Base-by-base conservation (phyloP, 2,113 vertebrate species). In the Platichthys stellatus region DNA sequence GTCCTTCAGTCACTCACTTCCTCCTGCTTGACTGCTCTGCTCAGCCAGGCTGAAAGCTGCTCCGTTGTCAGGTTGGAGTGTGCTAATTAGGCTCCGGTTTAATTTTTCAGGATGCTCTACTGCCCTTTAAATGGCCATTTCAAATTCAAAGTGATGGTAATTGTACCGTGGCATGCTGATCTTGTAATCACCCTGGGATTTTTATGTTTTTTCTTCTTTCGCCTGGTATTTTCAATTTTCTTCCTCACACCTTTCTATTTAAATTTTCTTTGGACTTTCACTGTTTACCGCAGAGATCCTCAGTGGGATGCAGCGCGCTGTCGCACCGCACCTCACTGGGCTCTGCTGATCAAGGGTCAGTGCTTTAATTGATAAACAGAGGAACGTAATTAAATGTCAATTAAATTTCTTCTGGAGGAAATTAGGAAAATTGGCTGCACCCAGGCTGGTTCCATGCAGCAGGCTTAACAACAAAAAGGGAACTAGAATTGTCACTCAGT, bases 101-200 rank as follows among this genome's bases (percentile, higher is more conserved):
- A 97, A 98, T 99, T 98, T 97, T 95, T 94, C 95, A 95, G 94
- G 96, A 96, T 95, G 95, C 93, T 96, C 96, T 95, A 89, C 94
- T 98, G 95, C 95, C 95, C 95, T 98, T 97, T 97, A 96, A 96
- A 97, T 95, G 94, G 95, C 95, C 94, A 97, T 98, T 98, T 97
- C 96, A 96, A 97, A 97, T 97, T 96, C 95, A 96, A 96, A 98
- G 95, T 95, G 95, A 96, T 95, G 94, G 94, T 96, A 97, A 96
- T 96, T 95, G 95, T 95, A 95, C 94, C 93, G 93, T 96, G 95
- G 94, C 96, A 93, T 94, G 94, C 95, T 95, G 96, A 96, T 96
- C 94, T 95, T 95, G 95, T 97, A 95, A 95, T 95, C 95, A 96
- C 94, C 94, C 82, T 93, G 94, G 93, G 94, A 95, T 95, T 93